phyloP scores from a whole-genome alignment of 2,113 vertebrate species.

The Thunnus maccoyii region DNA sequence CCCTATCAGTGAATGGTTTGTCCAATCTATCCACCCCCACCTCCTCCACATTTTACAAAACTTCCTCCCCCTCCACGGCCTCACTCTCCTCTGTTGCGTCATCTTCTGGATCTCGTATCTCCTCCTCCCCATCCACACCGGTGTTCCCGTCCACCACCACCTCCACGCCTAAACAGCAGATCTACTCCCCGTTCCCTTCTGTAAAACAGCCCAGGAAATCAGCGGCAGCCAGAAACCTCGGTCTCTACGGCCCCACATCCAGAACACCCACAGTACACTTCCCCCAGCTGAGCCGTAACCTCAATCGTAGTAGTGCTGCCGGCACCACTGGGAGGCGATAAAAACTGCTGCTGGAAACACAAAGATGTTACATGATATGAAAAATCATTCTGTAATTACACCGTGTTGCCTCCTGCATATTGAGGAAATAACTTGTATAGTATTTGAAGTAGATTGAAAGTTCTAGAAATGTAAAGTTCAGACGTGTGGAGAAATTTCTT shows the following conservation, averaged over 20 bases:
- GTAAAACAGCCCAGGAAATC: slow-evolving; percentile 95
- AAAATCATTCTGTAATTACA: slow-evolving; percentile 12
- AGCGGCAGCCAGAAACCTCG: slow-evolving; percentile 92
- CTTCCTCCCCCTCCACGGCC: slow-evolving; percentile 62
- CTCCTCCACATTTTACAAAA: slow-evolving; percentile 59
- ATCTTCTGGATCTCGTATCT: slow-evolving; percentile 64
- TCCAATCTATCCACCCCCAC: slow-evolving; percentile 22
- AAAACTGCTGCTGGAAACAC: slow-evolving; percentile 38
- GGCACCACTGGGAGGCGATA: slow-evolving; percentile 87
- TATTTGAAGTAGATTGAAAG: background rate
- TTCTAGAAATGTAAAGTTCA: slow-evolving; percentile 17
- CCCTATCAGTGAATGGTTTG: slow-evolving; percentile 41
- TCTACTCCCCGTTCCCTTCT: slow-evolving; percentile 94
- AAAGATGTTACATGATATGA: background rate
- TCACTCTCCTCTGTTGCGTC: slow-evolving; percentile 60
- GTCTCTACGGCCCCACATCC: slow-evolving; percentile 94
- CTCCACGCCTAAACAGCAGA: slow-evolving; percentile 68
- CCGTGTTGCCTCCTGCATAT: slow-evolving; percentile 67
- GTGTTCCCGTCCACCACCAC: slow-evolving; percentile 52
- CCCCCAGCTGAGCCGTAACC: slow-evolving; percentile 93
- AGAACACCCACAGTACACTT: slow-evolving; percentile 94
- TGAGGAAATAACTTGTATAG: slow-evolving; percentile 14
- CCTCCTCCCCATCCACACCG: slow-evolving; percentile 69
- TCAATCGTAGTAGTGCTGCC: slow-evolving; percentile 81
- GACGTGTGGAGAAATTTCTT: background rate